Conservation (phyloP, 2,888 invertebrate genomes). For the Eilema caniola region DNA sequence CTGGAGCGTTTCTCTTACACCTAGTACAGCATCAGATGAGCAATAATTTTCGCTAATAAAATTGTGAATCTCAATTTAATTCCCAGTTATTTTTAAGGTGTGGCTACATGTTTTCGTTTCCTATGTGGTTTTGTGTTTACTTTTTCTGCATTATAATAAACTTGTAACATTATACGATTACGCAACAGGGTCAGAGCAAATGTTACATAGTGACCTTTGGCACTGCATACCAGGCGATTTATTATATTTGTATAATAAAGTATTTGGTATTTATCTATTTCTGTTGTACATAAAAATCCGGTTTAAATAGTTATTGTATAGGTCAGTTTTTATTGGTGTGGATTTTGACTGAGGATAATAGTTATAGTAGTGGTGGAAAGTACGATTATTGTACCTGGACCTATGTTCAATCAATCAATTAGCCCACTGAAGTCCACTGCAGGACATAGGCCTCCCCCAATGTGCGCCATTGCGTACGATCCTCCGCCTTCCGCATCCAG, state of each 20-base stretch:
- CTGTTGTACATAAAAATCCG: neutral
- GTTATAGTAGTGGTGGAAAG: no score
- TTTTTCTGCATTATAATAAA: neutral
- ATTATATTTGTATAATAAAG: neutral
- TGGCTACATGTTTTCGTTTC: neutral
- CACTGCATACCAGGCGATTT: neutral
- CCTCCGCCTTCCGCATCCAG: no score
- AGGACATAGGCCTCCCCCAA: no score
- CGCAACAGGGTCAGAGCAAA: neutral
- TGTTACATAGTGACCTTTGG: neutral
- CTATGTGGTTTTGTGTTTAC: neutral
- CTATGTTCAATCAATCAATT: no score
- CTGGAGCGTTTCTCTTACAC: no score
- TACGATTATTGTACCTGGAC: no score
- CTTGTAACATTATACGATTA: no score
- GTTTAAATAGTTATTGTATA: neutral
- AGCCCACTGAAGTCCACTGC: no score
- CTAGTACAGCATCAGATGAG: no score
- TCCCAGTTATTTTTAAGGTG: neutral
- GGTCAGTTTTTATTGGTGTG: neutral
- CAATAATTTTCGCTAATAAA: no score
- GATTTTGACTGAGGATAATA: neutral
- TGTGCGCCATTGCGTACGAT: no score
- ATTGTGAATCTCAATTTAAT: no score
- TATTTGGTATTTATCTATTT: neutral